Conservation (phyloP, 1,140 invertebrate species). For the Ladona fulva region DNA sequence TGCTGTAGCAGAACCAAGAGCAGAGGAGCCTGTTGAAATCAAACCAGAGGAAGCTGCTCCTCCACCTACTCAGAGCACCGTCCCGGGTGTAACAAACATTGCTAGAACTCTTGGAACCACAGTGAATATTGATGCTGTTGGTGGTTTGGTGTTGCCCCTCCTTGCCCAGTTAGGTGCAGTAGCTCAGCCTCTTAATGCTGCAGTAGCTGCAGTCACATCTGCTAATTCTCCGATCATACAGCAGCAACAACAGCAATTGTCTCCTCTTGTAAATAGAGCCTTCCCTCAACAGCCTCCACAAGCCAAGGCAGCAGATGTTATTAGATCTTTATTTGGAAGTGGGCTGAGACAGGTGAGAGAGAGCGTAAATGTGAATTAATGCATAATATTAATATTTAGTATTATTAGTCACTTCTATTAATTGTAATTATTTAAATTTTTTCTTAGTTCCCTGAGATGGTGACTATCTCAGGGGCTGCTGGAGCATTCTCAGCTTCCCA, state of each 20-base stretch:
- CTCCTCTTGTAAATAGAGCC: background rate
- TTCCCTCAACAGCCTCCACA: background rate
- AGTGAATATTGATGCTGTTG: background rate
- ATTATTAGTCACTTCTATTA: too few relatives aligned
- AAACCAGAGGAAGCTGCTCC: conserved; percentile 23
- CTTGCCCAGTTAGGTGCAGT: background rate
- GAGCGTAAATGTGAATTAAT: too few relatives aligned
- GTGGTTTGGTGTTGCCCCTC: background rate
- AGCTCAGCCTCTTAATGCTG: background rate
- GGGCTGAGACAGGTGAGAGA: background rate
- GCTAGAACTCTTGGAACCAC: background rate
- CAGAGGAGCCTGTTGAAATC: conserved; percentile 25
- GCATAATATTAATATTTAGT: too few relatives aligned
- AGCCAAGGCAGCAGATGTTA: background rate
- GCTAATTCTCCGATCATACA: background rate
- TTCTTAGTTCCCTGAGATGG: background rate
- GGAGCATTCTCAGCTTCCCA: background rate
- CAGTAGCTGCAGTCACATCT: background rate
- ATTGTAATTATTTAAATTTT: background rate
- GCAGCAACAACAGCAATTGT: background rate
- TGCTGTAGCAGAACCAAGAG: conserved; percentile 23
- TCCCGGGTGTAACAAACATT: background rate
- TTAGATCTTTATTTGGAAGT: background rate
- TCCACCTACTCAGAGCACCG: background rate
- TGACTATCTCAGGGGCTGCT: background rate